Evolutionary conservation across 2,113 vertebrate genomes (phyloP), one percentile per base, ranked within the genome.

Genomic region (Lycocorax pyrrhopterus): DNA sequence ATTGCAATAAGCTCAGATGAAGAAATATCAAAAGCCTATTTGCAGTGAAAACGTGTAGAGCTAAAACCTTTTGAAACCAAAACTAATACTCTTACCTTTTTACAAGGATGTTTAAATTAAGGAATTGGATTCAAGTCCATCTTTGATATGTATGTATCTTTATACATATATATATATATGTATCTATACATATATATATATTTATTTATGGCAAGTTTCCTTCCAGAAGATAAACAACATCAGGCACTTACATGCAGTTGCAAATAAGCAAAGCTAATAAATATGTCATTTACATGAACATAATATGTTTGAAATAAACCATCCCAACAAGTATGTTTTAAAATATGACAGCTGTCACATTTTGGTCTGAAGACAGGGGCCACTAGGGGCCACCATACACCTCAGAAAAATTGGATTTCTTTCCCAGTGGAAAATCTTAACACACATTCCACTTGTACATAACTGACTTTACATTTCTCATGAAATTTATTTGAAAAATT

Each of bases 371-470:
- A 62, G 75, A 77, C 7, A 62, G 15, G 20, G 66, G 64, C 95
- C 97, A 94, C 73, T 79, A 98, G 96, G 56, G 95, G 96, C 89
- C 96, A 93, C 84, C 59, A 78, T 5, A 96, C 20, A 64, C 94
- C 77, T 80, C 73, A 58, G 47, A 56, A 94, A 75, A 46, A 43
- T 3, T 6, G 13, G 11, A 10, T 59, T 39, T 79, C 11, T 51
- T 62, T 74, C 77, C 67, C 67, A 35, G 11, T 53, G 64, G 53
- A 83, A 75, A 78, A 27, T 6, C 19, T 81, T 74, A 21, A 43
- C 32, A 29, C 16, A 51, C 14, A 10, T 81, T 72, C 59, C 18
- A 56, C 6, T 62, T 66, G 25, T 13, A 27, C 3, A 1, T 68
- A 37, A 66, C 25, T 52, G 56, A 75, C 29, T 44, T 78, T 13